phyloP scores from a whole-genome alignment of 2,797 vertebrate genomes.

The Microtus californicus region DNA sequence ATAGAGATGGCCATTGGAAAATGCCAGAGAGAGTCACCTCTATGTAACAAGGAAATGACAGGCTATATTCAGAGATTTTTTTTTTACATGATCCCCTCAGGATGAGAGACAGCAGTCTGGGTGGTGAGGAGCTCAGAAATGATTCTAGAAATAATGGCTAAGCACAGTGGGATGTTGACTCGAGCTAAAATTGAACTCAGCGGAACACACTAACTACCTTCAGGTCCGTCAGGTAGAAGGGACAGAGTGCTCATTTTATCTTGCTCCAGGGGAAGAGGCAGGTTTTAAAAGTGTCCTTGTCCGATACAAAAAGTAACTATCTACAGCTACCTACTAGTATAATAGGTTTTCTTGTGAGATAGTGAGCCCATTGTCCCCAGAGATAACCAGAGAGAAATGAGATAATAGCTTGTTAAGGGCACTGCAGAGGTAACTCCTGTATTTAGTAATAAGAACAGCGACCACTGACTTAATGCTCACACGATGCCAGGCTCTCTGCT shows the following conservation, averaged over 20 bases:
- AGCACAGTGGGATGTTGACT: neutral
- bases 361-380: conserved; percentile 18
- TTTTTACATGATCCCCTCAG: neutral
- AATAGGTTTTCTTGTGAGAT: neutral
- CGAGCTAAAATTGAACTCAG: neutral
- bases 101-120: neutral
- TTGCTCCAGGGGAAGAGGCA: neutral
- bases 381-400: conserved; percentile 51
- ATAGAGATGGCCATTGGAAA: neutral
- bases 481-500: neutral
- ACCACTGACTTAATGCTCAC: neutral
- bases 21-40: neutral
- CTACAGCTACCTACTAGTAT: conserved; percentile 1
- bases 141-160: neutral
- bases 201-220: neutral
- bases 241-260: neutral
- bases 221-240: neutral
- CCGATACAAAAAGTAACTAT: conserved; percentile 47
- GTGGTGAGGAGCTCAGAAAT: neutral
- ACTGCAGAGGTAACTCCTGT: neutral
- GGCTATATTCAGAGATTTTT: neutral
- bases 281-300: neutral
- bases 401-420: conserved; percentile 27
- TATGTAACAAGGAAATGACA: neutral
- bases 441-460: conserved; percentile 30